Evolutionary conservation across 2,888 invertebrate genomes (phyloP), one percentile per base, ranked within the genome.

Genomic region (Odontothrips loti): DNA sequence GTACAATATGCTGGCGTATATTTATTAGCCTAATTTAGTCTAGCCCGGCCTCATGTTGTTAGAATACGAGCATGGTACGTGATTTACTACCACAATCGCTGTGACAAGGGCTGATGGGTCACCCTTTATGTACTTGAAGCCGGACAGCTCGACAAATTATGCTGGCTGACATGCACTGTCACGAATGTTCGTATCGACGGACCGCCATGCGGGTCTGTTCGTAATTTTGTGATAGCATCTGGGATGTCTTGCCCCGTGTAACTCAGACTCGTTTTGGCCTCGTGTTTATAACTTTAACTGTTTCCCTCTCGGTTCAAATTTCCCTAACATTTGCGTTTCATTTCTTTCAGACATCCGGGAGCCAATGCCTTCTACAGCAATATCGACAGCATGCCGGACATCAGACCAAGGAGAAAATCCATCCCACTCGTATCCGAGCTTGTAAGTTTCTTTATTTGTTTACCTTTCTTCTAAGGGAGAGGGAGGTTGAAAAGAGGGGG

Each of bases 341-440:
- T 75, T 84, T 86, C 84, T 89, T 89, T 23, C 90, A 94, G 94
- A 85, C 96, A 96, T 87, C 95, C 96, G 29, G 95, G 96, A 84
- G 96, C 98, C 89, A 98, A 98, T 90, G 97, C 98, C 15, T 99
- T 99, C 91, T 99, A 99, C 92, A 98, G 97, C 89, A 97, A 97
- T 89, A 99, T 99, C 89, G 99, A 99, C 92, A 99, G 98, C 87
- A 98, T 97, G 96, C 99, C 99, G 80, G 98, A 99, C 88, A 98
- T 99, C 88, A 93, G 98, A 86, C 97, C 98, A 81, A 91, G 97
- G 86, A 92, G 98, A 87, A 99, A 99, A 89, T 98, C 98, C 81
- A 98, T 99, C 87, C 98, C 99, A 51, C 92, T 99, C 86, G 99
- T 99, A 86, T 98, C 98, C 83, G 99, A 99, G 90, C 92, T 99